Conservation (phyloP, 2,797 vertebrate species). For the Epinephelus awoara region DNA sequence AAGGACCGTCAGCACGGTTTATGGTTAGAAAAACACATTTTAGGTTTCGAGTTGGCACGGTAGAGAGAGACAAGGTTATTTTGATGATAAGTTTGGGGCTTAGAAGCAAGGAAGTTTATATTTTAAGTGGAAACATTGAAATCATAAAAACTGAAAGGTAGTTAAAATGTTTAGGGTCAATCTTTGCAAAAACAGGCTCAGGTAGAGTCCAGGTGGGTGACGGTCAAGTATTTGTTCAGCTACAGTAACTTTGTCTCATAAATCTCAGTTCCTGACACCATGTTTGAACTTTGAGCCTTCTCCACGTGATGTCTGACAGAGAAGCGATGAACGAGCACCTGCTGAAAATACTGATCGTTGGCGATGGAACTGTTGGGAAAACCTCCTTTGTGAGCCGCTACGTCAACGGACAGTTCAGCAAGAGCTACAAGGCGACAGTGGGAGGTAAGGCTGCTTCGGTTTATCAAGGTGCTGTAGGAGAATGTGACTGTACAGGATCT, state of each 20-base stretch:
- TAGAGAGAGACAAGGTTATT: background rate
- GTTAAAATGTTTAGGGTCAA: no score
- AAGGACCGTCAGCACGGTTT: background rate
- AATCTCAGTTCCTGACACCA: conserved; percentile 5
- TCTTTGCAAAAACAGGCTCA: no score
- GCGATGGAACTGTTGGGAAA: conserved; percentile 90
- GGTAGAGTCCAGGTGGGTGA: background rate
- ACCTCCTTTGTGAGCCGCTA: conserved; percentile 90
- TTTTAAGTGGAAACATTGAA: no score
- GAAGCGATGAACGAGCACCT: conserved; percentile 80
- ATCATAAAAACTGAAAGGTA: no score
- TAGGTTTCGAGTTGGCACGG: background rate
- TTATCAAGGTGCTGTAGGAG: no score
- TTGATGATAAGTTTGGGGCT: background rate
- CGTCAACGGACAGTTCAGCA: conserved; percentile 89
- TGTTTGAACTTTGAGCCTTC: conserved; percentile 41
- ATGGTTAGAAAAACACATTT: background rate
- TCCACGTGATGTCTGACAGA: background rate
- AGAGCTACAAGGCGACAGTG: conserved; percentile 89
- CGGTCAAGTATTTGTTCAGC: background rate
- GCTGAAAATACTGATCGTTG: conserved; percentile 91
- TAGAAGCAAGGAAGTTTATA: background rate
- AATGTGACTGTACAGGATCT: background rate
- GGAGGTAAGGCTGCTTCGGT: conserved; percentile 82
- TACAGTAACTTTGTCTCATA: background rate